Evolutionary conservation across 2,113 vertebrate genomes (phyloP), one percentile per base, ranked within the genome.

Genomic region (Uropsilus gracilis): DNA sequence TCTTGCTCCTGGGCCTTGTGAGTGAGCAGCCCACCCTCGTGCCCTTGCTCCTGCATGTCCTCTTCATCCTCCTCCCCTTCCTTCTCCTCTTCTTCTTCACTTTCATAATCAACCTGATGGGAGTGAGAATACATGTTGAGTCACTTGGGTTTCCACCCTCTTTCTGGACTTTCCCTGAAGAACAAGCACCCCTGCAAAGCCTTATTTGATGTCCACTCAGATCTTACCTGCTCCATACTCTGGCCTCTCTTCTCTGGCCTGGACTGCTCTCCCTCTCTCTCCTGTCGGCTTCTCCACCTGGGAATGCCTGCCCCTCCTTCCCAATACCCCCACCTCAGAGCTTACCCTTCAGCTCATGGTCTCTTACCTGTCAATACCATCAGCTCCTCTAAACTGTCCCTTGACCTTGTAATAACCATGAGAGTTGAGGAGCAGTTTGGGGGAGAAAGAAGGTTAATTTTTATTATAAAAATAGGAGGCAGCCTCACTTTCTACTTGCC

Each of bases 61-160:
- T 98, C 98, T 0, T 59, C 2, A 9, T 95, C 98, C 28, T 97
- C 97, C 17, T 97, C 97, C 2, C 18, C 44, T 0, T 96, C 98
- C 39, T 98, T 98, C 39, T 99, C 99, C 0, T 95, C 98, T 16
- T 98, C 99, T 18, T 99, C 99, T 85, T 99, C 99, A 0, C 99
- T 99, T 77, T 99, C 99, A 72, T 99, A 99, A 98, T 99, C 99
- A 6, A 99, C 99, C 99, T 99, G 95, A 5, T 30, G 44, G 89
- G 78, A 92, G 80, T 80, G 0, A 4, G 75, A 0, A 20, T 0
- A 0, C 11, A 46, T 53, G 39, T 61, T 42, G 42, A 6, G n/a
- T 46, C 59, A 24, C 39, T 42, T 1, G 28, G 34, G 55, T 30
- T 16, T 34, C 28, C 0, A 9, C 20, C 4, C 13, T 4, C 50